These are phyloP conservation scores for Maccullochella peelii DNA, from an alignment of 2,113 vertebrate genomes.

Conservation along the genomic window DNA sequence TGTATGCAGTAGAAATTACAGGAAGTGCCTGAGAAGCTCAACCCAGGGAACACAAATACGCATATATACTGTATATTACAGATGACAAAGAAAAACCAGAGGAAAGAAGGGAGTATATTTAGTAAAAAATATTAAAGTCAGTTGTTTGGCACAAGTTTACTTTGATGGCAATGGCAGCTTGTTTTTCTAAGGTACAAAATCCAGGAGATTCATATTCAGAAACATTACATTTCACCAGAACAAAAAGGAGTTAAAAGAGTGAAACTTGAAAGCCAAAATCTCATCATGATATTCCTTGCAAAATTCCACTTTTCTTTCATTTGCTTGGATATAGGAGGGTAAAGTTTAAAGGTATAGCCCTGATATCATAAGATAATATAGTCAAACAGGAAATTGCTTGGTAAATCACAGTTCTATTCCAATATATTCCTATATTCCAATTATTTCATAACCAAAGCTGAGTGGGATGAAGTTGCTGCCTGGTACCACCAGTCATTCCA, in stretches of 20 bases:
- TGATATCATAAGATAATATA: background rate
- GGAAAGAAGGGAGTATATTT: slow-evolving; percentile 13
- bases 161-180: background rate
- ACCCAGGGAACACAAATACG: background rate
- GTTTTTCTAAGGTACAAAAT: slow-evolving; percentile 12
- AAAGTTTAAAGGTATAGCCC: background rate
- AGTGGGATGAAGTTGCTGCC: background rate
- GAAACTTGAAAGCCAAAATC: background rate
- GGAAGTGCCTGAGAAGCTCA: slow-evolving; percentile 1
- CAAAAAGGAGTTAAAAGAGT: background rate
- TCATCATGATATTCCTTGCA: background rate
- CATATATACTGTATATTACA: background rate
- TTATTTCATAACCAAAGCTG: background rate
- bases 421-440: no score
- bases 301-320: background rate
- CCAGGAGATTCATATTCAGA: background rate
- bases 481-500: background rate
- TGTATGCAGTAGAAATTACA: slow-evolving; percentile 14
- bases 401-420: slow-evolving; percentile 7
- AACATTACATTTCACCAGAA: background rate
- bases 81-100: slow-evolving; percentile 25
- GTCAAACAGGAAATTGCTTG: background rate
- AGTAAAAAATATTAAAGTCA: slow-evolving; percentile 8
- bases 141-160: slow-evolving; percentile 1
- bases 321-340: background rate